phyloP scores from a whole-genome alignment of 2,888 invertebrate genomes.

The Limnephilus marmoratus region DNA sequence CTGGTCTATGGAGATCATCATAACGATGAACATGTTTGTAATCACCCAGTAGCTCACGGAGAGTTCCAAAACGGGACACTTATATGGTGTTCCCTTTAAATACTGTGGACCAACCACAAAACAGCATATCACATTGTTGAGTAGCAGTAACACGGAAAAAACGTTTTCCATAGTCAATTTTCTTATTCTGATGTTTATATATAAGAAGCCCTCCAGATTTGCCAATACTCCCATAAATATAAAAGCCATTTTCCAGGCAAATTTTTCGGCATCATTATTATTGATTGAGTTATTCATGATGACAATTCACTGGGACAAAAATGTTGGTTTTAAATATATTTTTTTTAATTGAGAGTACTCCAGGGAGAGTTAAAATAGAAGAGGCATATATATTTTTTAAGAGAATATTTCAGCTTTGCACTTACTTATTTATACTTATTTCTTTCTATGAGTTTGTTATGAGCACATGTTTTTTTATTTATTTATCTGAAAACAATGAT shows the following conservation, averaged over 20 bases:
- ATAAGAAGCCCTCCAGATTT: not conserved
- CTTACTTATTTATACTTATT: too few species aligned
- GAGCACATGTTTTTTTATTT: too few species aligned
- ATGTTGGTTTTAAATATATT: too few species aligned
- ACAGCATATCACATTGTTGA: not conserved
- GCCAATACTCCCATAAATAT: not conserved
- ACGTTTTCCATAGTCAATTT: not conserved
- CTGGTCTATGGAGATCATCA: not conserved
- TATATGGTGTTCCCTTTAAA: not conserved
- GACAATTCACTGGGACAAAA: not conserved
- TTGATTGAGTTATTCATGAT: not conserved
- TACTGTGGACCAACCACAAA: conserved; percentile 3
- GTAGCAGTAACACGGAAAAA: not conserved
- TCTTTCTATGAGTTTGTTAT: too few species aligned
- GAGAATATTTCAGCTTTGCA: too few species aligned
- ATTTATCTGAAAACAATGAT: too few species aligned
- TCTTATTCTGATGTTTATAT: not conserved
- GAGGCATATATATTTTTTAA: too few species aligned
- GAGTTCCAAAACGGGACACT: not conserved
- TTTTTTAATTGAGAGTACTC: too few species aligned
- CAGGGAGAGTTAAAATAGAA: too few species aligned
- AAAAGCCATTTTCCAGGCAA: not conserved
- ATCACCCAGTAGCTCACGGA: not conserved
- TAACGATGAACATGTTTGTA: not conserved
- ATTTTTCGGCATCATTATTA: not conserved